Percentiles rank a stretch among this genome's conserved stretches.
Conservation (phyloP, 35 echinoderm and acorn worm species). For the Apostichopus parvimensis region DNA sequence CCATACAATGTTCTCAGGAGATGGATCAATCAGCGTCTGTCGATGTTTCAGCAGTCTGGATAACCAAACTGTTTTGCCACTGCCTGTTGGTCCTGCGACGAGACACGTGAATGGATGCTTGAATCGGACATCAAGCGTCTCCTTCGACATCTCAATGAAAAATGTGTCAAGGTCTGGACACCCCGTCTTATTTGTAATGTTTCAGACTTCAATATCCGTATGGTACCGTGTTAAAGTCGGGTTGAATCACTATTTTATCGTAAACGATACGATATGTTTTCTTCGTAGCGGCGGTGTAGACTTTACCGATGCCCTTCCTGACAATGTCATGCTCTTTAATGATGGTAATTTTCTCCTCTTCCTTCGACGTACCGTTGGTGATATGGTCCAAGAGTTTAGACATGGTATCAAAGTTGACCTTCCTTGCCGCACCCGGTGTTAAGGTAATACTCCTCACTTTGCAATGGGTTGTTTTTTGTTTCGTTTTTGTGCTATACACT, state of each 20-base stretch:
- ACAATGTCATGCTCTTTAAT: not conserved
- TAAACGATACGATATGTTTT: conserved; percentile 16
- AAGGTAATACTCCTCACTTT: conserved; percentile 57
- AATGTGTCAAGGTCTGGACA: too few species aligned
- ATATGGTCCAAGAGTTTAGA: not conserved
- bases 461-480: not conserved
- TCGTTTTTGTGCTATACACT: conserved; percentile 19
- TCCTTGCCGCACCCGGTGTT: not conserved
- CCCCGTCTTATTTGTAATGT: not conserved
- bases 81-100: too few species aligned
- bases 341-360: not conserved
- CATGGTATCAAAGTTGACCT: not conserved
- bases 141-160: too few species aligned
- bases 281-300: not conserved
- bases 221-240: not conserved
- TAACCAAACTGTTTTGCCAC: too few species aligned
- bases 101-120: too few species aligned
- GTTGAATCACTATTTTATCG: not conserved
- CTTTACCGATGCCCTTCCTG: not conserved
- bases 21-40: too few species aligned
- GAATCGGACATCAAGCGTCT: too few species aligned
- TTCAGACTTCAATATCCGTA: conserved; percentile 12
- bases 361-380: not conserved
- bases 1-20: not conserved
- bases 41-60: not conserved